Conservation (phyloP, 2,888 invertebrate species). For the Apotomis betuletana region DNA sequence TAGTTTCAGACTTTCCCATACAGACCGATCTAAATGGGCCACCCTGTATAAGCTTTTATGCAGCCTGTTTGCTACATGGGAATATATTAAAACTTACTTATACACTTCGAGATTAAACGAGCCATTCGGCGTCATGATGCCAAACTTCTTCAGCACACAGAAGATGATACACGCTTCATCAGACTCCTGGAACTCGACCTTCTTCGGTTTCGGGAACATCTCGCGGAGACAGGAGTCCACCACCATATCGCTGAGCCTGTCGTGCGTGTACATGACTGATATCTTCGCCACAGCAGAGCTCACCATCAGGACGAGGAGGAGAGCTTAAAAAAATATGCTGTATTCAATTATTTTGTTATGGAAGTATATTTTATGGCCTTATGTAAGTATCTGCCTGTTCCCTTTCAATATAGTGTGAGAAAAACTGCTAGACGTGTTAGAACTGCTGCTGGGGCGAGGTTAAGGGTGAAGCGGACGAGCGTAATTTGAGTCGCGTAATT, state of each 20-base stretch:
- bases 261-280: slow-evolving; percentile 78
- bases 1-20: too few relatives aligned
- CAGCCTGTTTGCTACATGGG: too few relatives aligned
- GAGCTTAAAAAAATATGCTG: slow-evolving; percentile 13
- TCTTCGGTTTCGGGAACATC: slow-evolving; percentile 69
- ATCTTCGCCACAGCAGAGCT: slow-evolving; percentile 57
- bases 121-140: slow-evolving; percentile 69
- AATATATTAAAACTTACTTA: slow-evolving; percentile 52
- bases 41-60: too few relatives aligned
- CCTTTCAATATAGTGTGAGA: too few relatives aligned
- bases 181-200: slow-evolving; percentile 68
- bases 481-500: too few relatives aligned
- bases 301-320: slow-evolving; percentile 51
- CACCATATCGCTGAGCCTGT: slow-evolving; percentile 66
- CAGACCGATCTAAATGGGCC: too few relatives aligned
- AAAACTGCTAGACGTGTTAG: too few relatives aligned
- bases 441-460: too few relatives aligned
- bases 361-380: too few relatives aligned
- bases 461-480: too few relatives aligned
- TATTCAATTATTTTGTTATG: too few relatives aligned
- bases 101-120: slow-evolving; percentile 72
- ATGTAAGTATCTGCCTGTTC: too few relatives aligned
- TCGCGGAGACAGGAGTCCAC: slow-evolving; percentile 70
- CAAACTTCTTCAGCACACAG: slow-evolving; percentile 74
- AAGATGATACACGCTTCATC: slow-evolving; percentile 76